These are phyloP conservation scores for Lepidocyrtoides sp. DNA, from an alignment of 2,888 invertebrate species.

Conservation along the genomic window DNA sequence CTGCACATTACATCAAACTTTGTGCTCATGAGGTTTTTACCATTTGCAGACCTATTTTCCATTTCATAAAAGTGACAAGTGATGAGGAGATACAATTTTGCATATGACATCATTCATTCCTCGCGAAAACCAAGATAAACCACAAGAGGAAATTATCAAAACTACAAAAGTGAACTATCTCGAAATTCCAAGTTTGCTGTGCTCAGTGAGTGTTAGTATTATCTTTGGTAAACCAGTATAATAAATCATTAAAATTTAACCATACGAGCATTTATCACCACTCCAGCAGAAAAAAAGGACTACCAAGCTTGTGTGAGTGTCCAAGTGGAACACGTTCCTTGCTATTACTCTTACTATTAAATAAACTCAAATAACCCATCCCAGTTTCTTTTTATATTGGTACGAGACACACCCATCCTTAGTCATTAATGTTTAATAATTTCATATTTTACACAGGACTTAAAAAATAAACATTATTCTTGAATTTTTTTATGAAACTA, in stretches of 20 bases:
- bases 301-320: not conserved
- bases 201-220: not conserved
- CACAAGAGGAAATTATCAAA: slow-evolving; percentile 77
- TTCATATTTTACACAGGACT: not conserved
- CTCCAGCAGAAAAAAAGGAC: slow-evolving; percentile 36
- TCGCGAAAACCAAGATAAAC: slow-evolving; percentile 72
- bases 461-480: not conserved
- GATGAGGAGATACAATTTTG: slow-evolving; percentile 78
- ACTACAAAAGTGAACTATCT: slow-evolving; percentile 40
- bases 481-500: not conserved
- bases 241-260: slow-evolving; percentile 28
- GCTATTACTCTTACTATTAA: not conserved
- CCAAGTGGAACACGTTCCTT: not conserved
- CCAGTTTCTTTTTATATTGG: not conserved
- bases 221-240: slow-evolving; percentile 54
- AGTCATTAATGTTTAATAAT: not conserved
- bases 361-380: not conserved
- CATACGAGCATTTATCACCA: slow-evolving; percentile 16
- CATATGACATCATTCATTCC: slow-evolving; percentile 77
- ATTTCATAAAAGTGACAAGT: slow-evolving; percentile 78
- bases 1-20: not conserved
- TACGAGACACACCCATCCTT: slow-evolving; percentile 59
- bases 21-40: slow-evolving; percentile 40
- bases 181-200: slow-evolving; percentile 17
- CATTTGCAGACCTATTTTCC: slow-evolving; percentile 62